phyloP scores from a whole-genome alignment of 2,113 vertebrate species.

The Eurypyga helias region DNA sequence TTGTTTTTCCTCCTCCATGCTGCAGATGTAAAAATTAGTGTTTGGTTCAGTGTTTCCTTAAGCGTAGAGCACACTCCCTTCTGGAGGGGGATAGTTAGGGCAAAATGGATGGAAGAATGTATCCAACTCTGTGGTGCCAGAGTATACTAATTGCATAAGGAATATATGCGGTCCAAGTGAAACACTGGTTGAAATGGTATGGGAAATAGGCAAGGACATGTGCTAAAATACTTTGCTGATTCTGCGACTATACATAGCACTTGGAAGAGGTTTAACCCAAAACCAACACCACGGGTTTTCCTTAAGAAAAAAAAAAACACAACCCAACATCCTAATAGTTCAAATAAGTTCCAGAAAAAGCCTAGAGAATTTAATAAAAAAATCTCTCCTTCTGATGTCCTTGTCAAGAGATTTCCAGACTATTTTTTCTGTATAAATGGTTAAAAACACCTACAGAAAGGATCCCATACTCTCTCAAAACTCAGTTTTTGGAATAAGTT shows the following conservation, averaged over 20 bases:
- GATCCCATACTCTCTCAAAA: not conserved
- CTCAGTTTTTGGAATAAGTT: not conserved
- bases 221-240: not conserved
- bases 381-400: not conserved
- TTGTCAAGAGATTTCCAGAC: not conserved
- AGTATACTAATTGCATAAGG: not conserved
- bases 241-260: not conserved
- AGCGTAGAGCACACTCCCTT: not conserved
- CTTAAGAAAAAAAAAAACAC: not conserved
- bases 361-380: not conserved
- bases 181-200: not conserved
- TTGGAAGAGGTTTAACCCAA: not conserved
- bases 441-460: not conserved
- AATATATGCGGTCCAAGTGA: not conserved
- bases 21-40: not conserved
- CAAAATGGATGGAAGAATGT: not conserved
- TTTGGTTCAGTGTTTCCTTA: not conserved
- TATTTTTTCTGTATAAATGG: not conserved
- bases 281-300: not conserved
- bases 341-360: not conserved
- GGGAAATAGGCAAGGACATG: not conserved
- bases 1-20: not conserved
- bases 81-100: not conserved
- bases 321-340: not conserved
- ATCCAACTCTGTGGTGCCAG: accelerated